Base-by-base conservation (phyloP, 2,113 vertebrate genomes). In the Equus przewalskii region DNA sequence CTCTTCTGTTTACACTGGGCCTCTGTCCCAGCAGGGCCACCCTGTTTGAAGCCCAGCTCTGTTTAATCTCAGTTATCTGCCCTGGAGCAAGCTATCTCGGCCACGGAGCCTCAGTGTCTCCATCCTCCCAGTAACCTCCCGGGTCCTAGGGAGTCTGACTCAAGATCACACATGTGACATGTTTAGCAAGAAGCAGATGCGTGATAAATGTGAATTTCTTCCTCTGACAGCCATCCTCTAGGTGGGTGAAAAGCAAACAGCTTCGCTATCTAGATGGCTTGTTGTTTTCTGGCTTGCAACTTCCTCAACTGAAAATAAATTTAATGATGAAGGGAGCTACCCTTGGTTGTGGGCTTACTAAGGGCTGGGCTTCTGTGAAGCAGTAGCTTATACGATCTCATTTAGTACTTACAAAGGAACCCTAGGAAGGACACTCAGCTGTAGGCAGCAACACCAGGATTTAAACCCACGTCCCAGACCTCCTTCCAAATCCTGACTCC, bases 221-320 rank as follows among this genome's bases (percentile, higher is more conserved):
- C 30, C 30, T 28, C 10, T 70, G 70, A 58, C 4, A 13, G 2
- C 33, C 30, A 0, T 56, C 26, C 11, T 83, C 15, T 28, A 24
- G 44, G 12, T 69, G 44, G 21, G 24, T 65, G 24, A 54, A 86
- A 41, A 80, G 3, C 72, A 91, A 82, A 56, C 0, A 75, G 21
- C 56, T 49, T 83, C 24, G 2, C 33, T 62, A 56, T 10, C 62
- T 26, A 78, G 22, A 30, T 26, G 21, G 8, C 14, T 88, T 65
- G 62, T 8, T 79, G 58, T 70, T 91, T 94, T 90, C 70, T 13
- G 62, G n/a, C 22, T 30, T 79, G 14, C n/a, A 73, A 46, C 13
- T 91, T 96, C 24, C 70, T 93, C 21, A 69, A n/a, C 6, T 67
- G n/a, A 93, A 96, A 97, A 79, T 11, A 85, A 73, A 72, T 51